Base-by-base conservation (phyloP, 2,113 vertebrate species). In the Sula dactylatra region DNA sequence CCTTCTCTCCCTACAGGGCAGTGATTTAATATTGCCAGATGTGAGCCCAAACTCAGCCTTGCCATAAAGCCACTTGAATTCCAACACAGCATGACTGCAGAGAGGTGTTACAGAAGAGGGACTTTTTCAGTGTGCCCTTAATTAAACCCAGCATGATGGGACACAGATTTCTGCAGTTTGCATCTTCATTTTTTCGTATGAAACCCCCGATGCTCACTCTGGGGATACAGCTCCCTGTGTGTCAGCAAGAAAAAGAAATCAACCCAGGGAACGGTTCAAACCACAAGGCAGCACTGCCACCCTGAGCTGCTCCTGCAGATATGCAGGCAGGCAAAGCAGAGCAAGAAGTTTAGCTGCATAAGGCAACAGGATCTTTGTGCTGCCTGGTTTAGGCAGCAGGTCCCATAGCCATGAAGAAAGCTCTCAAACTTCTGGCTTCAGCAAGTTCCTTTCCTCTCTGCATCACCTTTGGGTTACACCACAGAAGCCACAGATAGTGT, bases 251-350 rank as follows among this genome's bases (percentile, higher is more conserved):
- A 95, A 96, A 67, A 17, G 34, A 81, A 85, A 70, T 34, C 50
- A 38, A 24, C 13, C 1, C 26, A 16, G 34, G 14, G 52, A 85
- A 11, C 0, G 1, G 44, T 5, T 62, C 74, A 66, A 96, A 80
- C 32, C 71, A 54, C 70, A 65, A 61, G 72, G 87, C 94, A 96
- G 95, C 96, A 97, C 87, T 88, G 97, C 97, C 97, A 92, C 91
- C 97, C 70, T 90, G 90, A 94, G 97, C 72, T 70, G 27, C 19
- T 93, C 55, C 82, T 59, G 82, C 0, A 0, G 82, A 95, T 78
- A 7, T 69, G 86, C 94, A 95, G 62, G 34, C 3, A n/a, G 31
- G 58, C 36, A 54, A 76, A 42, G 38, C 67, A 44, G 29, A 64
- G 61, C 13, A 11, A 76, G 32, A n/a, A 25, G 45, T 12, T 67